Evolutionary conservation across 2,113 vertebrate species (phyloP), one percentile per base, ranked within the genome.

Genomic region (Nannospalax galili): DNA sequence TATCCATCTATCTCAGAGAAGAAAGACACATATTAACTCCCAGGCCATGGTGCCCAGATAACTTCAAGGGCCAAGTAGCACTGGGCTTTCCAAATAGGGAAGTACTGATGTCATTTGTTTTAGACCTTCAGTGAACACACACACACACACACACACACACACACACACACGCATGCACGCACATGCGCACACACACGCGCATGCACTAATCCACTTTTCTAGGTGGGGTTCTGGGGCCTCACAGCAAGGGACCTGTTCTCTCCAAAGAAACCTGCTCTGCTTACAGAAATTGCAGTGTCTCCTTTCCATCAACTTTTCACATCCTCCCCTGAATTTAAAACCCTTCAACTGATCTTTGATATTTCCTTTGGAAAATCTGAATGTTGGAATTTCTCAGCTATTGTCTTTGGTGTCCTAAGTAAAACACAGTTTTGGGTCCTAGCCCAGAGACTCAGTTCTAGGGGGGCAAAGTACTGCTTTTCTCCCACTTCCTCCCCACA

Each of bases 331-430:
- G 42, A 86, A 86, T 91, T 92, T 92, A 77, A 80, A 95, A 69
- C 69, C 90, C 64, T 97, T 96, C 92, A 87, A 92, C 67, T 78
- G 6, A 40, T 91, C 79, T 95, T 97, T 96, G 78, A 95, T 89
- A 96, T 92, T 86, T 81, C 84, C 70, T 96, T 94, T 97, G 96
- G 74, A 14, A 15, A 12, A 40, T 52, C 48, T 52, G 48, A 52
- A 52, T 20, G 6, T 48, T 89, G 80, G 90, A 92, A 94, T 95
- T 67, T 92, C 65, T 86, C 80, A 84, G 65, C 86, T 92, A 69
- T 45, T 78, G 80, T 81, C 75, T 87, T 94, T 79, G 45, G 40
- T 2, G 3, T 32, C 22, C 26, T 17, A 60, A 37, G 69, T 6
- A 28, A 94, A 92, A 37, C 56, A 28, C 14, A 10, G n/a, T 86